Evolutionary conservation across 1,140 invertebrate genomes (phyloP), one percentile per base, ranked within the genome.

Genomic region (Lutraria rhynchaena): DNA sequence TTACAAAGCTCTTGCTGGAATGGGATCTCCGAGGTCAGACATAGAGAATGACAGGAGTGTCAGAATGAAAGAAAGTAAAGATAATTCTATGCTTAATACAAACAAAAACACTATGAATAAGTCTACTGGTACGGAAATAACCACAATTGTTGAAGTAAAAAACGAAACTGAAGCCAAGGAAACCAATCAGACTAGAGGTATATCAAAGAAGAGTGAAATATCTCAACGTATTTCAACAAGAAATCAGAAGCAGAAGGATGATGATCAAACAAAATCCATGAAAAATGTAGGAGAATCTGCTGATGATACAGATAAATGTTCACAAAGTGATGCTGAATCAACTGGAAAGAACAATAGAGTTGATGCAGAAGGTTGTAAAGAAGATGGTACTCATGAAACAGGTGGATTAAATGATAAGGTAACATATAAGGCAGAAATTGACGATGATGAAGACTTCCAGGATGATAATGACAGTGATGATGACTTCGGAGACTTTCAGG

Each of bases 1-100:
- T 22, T 75, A 75, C 49, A 75, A 75, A 49, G 73, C 73, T 60
- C 57, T 75, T 33, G 73, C 73, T 24, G 73, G 73, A 31, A 7
- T 46, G 1, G 41, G 55, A 31, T 61, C 73, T 13, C 24, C 73
- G 15, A 71, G 57, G 11, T 35, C 9, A 29, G 53, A 71, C 0
- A 37, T 27, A 9, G 69, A 55, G 11, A 17, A 35, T 17, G 17
- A 7, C 7, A 19, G 4, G 19, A 55, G 19, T 7, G 27, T 27
- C 19, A n/a, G 11, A 11, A 49, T 13, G 46, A 55, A 4, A 22
- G 53, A 55, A 55, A 27, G 4, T 5, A 55, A 27, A 55, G n/a
- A 22, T 4, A 22, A 5, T 5, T 41, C 37, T 41, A 41, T 41
- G 15, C n/a, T 27, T 4, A 27, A 55, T 35, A 33, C 27, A 63